These are phyloP conservation scores for Grus americana DNA, from an alignment of 2,113 vertebrate genomes.

Conservation along the genomic window DNA sequence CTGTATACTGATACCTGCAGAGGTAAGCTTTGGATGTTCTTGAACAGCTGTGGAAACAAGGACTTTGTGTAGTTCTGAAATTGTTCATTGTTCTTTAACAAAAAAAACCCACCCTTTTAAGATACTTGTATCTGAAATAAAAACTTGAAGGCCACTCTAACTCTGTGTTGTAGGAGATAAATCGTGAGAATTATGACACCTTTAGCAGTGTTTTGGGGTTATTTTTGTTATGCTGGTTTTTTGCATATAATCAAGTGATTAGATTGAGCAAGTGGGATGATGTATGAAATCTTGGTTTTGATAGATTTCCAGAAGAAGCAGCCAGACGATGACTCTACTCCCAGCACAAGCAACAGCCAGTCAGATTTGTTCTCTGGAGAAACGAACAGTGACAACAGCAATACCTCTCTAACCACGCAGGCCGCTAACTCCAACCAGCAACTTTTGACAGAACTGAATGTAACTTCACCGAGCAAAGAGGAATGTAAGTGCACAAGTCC, in stretches of 20 bases:
- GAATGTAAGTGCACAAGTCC: slow-evolving; percentile 81
- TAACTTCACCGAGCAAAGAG: slow-evolving; percentile 86
- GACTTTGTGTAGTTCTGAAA: neutral
- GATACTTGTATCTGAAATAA: neutral
- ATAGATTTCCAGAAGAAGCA: slow-evolving; percentile 96
- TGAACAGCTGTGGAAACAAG: neutral
- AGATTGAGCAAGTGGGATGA: neutral
- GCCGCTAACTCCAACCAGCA: slow-evolving; percentile 85
- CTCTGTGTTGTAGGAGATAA: neutral
- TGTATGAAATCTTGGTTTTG: slow-evolving; percentile 33
- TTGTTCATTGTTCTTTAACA: neutral
- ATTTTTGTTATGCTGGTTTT: neutral
- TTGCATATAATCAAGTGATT: neutral
- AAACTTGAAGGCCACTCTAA: neutral
- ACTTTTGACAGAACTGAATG: slow-evolving; percentile 86
- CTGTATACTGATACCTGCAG: neutral
- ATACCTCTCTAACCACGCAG: slow-evolving; percentile 87
- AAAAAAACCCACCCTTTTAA: neutral
- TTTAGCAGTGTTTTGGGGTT: neutral
- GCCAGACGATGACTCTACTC: slow-evolving; percentile 88
- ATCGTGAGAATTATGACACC: neutral
- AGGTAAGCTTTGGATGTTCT: neutral
- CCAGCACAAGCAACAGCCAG: slow-evolving; percentile 91
- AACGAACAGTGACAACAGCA: slow-evolving; percentile 89
- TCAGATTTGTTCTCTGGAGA: slow-evolving; percentile 93